phyloP scores from a whole-genome alignment of 1,140 invertebrate species.

The Lasaia peninsularis region DNA sequence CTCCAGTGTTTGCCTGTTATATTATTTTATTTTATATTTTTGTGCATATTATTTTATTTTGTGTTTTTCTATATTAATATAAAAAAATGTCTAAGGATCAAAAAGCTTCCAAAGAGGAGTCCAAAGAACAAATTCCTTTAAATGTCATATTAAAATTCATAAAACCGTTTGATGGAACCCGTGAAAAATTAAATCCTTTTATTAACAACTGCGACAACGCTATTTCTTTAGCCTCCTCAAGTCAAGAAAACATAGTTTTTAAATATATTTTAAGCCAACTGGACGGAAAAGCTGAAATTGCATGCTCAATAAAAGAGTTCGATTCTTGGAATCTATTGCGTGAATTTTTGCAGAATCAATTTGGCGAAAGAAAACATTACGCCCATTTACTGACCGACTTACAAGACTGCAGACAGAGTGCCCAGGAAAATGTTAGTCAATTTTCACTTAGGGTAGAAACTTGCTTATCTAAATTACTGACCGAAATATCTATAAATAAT shows the following conservation, averaged over 20 bases:
- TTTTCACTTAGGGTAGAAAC: conserved; percentile 4
- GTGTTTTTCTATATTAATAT: too few relatives aligned
- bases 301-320: background rate
- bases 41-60: too few relatives aligned
- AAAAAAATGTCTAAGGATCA: too few relatives aligned
- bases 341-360: background rate
- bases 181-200: background rate
- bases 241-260: background rate
- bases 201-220: background rate
- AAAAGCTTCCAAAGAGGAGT: too few relatives aligned
- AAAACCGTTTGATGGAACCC: background rate
- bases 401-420: background rate
- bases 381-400: background rate
- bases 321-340: background rate
- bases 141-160: background rate
- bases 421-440: background rate
- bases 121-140: background rate
- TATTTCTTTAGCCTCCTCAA: background rate
- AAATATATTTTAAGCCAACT: background rate
- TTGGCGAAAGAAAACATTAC: background rate
- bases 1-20: background rate
- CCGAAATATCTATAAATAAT: background rate
- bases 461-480: background rate
- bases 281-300: background rate
- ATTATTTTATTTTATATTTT: too few relatives aligned